Conservation (phyloP, 2,797 vertebrate species). For the Gouania willdenowi region DNA sequence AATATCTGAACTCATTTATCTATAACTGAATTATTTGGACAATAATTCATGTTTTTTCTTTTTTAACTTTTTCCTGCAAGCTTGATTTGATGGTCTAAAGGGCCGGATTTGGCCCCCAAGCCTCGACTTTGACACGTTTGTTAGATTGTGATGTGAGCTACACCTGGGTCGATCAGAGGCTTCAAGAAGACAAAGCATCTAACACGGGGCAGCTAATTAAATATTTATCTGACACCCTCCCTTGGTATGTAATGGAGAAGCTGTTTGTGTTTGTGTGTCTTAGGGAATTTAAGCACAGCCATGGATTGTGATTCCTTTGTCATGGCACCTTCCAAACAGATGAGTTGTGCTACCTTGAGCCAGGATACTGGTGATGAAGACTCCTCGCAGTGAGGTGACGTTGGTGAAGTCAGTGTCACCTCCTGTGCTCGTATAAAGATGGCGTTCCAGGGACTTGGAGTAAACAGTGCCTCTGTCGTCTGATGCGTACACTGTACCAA, state of each 20-base stretch:
- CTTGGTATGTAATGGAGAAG: slow-evolving; percentile 42
- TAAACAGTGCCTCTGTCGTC: slow-evolving; percentile 90
- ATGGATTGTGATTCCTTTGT: neutral
- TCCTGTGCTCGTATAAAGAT: slow-evolving; percentile 87
- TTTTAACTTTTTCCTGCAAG: no score
- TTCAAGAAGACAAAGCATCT: slow-evolving; percentile 28
- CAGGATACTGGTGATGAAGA: slow-evolving; percentile 87
- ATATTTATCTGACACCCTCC: slow-evolving; percentile 44
- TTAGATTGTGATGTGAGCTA: slow-evolving; percentile 10
- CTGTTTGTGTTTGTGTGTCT: slow-evolving; percentile 12
- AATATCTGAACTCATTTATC: no score
- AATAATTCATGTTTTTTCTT: no score
- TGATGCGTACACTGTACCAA: slow-evolving; percentile 91
- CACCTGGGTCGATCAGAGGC: slow-evolving; percentile 24
- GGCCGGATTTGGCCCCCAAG: no score
- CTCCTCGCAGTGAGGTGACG: slow-evolving; percentile 89
- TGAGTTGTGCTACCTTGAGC: slow-evolving; percentile 81
- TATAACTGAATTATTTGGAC: no score
- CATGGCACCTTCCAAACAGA: no score
- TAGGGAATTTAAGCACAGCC: slow-evolving; percentile 18
- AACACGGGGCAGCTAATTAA: slow-evolving; percentile 55
- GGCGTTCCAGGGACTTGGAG: slow-evolving; percentile 90
- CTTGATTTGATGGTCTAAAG: no score
- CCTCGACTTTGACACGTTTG: no score
- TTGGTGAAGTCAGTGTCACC: slow-evolving; percentile 95